Base-by-base conservation (phyloP, 1,140 invertebrate species). In the Sitophilus oryzae region DNA sequence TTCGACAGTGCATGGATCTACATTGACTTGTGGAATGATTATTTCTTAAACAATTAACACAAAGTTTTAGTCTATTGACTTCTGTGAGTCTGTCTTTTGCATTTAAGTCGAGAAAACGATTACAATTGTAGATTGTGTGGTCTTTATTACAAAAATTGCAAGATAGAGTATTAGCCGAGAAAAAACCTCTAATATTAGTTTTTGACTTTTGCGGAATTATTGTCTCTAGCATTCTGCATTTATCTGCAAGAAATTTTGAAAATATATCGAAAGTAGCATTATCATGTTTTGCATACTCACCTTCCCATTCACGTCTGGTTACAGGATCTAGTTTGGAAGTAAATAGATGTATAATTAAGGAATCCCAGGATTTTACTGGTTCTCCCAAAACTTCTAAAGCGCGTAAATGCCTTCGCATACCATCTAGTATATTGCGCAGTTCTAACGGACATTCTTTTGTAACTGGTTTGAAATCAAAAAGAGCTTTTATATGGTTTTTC, bases 291-390 rank as follows among this genome's bases (percentile, higher is more conserved):
- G 18, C 18, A 43, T 6, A 43, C 21, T 43, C 41, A 43, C 10
- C 34, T 6, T 62, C 52, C 60, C 60, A 60, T 30, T 60, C 58
- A 8, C 53, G 45, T 43, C 40, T 57, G 9, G 56, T 41, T 5
- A 18, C n/a, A 4, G 10, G 16, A 47, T 60, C 47, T 22, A 56
- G 35, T 25, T 62, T 66, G 9, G 19, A 34, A 1, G 42, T 22
- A 0, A 64, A 6, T 8, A 64, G 6, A 43, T 64, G 59, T 11
- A 64, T 58, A 3, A 64, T 6, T 18, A 64, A 41, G 10, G 47
- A 55, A 16, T 58, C 52, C 65, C 63, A 66, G 23, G 56, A 36
- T 8, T 61, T 52, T 2, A 47, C 46, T 5, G 60, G 48, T 55
- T 65, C 43, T 1, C 43, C 43, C 0, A 65, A 19, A 9, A 43